Evolutionary conservation across 2,888 invertebrate genomes (phyloP).

Genomic region (Acrobasis consociella): DNA sequence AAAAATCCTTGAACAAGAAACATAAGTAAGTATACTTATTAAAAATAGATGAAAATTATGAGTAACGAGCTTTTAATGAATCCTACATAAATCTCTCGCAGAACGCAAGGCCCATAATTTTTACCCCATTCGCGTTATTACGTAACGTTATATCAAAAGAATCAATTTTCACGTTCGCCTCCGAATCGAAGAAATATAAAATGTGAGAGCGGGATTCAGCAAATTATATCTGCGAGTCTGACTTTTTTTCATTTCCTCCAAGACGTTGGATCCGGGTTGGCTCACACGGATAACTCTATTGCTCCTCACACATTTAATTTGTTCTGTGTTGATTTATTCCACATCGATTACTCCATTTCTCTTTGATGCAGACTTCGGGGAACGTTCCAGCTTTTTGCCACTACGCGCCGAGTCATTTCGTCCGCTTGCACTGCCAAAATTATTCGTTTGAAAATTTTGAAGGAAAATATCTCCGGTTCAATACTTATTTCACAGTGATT

Average conservation of each 20-base stretch:
- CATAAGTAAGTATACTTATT: neutral
- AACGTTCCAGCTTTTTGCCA: slow-evolving; percentile 42
- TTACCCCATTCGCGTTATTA: slow-evolving; percentile 8
- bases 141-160: slow-evolving; percentile 19
- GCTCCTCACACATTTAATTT: slow-evolving; percentile 68
- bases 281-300: slow-evolving; percentile 57
- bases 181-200: slow-evolving; percentile 48
- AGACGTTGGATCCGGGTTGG: slow-evolving; percentile 53
- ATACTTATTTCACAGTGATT: slow-evolving; percentile 24
- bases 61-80: neutral
- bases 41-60: neutral
- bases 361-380: slow-evolving; percentile 54
- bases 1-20: neutral
- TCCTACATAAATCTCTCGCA: slow-evolving; percentile 1
- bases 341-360: slow-evolving; percentile 60
- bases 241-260: slow-evolving; percentile 50
- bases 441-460: slow-evolving; percentile 34
- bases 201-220: slow-evolving; percentile 45
- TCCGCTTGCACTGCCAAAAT: slow-evolving; percentile 25
- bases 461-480: slow-evolving; percentile 24
- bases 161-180: slow-evolving; percentile 34
- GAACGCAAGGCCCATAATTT: slow-evolving; percentile 2
- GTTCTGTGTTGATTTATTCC: slow-evolving; percentile 69
- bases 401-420: slow-evolving; percentile 24
- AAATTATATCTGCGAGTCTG: slow-evolving; percentile 40